A percentile compares a stretch with the other conserved stretches of the same genome.
Evolutionary conservation across 2,888 invertebrate species (phyloP).

Genomic region (Drosophila tripunctata): DNA sequence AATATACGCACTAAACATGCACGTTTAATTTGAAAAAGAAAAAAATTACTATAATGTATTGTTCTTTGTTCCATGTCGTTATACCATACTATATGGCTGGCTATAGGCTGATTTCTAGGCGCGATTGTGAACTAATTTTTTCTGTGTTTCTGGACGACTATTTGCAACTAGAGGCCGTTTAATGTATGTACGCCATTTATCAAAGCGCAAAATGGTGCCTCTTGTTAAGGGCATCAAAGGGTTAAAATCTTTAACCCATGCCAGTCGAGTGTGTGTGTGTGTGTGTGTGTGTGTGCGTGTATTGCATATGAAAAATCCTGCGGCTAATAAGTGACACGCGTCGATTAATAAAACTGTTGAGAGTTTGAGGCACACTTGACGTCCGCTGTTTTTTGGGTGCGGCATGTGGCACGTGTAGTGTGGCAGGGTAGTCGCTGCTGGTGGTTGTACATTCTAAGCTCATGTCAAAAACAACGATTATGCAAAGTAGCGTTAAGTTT

Average conservation of each 20-base stretch:
- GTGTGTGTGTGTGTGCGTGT: constrained; percentile 41
- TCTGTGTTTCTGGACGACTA: constrained; percentile 2
- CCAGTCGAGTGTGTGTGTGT: background rate
- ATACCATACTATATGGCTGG: constrained; percentile 1
- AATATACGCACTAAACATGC: constrained; percentile 70
- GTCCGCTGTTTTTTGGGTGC: constrained; percentile 27
- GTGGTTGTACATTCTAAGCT: constrained; percentile 57
- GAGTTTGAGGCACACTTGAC: constrained; percentile 25
- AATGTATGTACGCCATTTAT: constrained; percentile 68
- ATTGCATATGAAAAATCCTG: constrained; percentile 67
- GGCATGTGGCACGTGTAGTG: constrained; percentile 7
- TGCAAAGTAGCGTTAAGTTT: constrained; percentile 59
- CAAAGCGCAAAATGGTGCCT: constrained; percentile 65
- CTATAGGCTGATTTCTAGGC: constrained; percentile 50
- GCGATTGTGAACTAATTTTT: constrained; percentile 51
- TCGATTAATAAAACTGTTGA: constrained; percentile 70
- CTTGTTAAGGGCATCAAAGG: constrained; percentile 61
- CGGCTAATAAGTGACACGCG: constrained; percentile 78
- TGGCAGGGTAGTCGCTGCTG: constrained; percentile 31
- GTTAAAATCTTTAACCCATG: constrained; percentile 46
- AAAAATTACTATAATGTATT: constrained; percentile 55
- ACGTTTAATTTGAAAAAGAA: constrained; percentile 71
- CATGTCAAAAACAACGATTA: constrained; percentile 69
- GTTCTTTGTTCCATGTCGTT: constrained; percentile 21
- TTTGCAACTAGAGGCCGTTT: constrained; percentile 39